phyloP scores from a whole-genome alignment of 1,140 invertebrate species.

The Drosophila sp. region DNA sequence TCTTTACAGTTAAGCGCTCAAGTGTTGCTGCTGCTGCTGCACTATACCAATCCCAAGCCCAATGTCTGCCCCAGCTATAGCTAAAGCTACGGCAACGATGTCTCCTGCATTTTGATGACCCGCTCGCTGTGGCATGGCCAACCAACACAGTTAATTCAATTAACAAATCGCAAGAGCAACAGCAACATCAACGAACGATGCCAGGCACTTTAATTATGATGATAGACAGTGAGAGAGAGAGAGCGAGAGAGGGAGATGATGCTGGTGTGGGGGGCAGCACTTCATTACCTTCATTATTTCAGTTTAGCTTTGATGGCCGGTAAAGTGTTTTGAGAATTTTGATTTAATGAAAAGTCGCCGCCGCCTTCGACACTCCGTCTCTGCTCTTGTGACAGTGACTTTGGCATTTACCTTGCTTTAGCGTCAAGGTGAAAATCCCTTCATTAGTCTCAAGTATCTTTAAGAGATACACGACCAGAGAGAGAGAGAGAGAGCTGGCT shows the following conservation, averaged over 20 bases:
- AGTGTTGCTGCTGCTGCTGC: slow-evolving; percentile 38
- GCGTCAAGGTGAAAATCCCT: slow-evolving; percentile 70
- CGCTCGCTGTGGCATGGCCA: slow-evolving; percentile 42
- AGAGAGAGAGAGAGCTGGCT: background rate
- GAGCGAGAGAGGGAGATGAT: background rate
- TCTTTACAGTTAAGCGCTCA: slow-evolving; percentile 68
- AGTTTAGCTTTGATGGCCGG: slow-evolving; percentile 16
- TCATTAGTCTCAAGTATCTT: slow-evolving; percentile 51
- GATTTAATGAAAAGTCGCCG: slow-evolving; percentile 42
- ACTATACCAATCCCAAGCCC: slow-evolving; percentile 23
- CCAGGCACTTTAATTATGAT: slow-evolving; percentile 62
- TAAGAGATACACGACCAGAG: slow-evolving; percentile 31
- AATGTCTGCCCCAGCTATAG: slow-evolving; percentile 14
- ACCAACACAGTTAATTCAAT: slow-evolving; percentile 74
- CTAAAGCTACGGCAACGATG: background rate
- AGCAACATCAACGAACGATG: slow-evolving; percentile 40
- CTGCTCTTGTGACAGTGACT: background rate
- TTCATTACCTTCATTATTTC: slow-evolving; percentile 50
- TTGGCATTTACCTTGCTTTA: slow-evolving; percentile 10
- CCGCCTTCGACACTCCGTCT: background rate
- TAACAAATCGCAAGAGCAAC: slow-evolving; percentile 72
- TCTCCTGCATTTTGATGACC: slow-evolving; percentile 75
- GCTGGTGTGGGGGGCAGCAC: slow-evolving; percentile 18
- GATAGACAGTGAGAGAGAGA: background rate
- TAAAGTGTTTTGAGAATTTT: slow-evolving; percentile 31